A percentile compares a stretch with the other conserved stretches of the same genome.
These are phyloP conservation scores for Adelphocoris suturalis DNA, from an alignment of 2,888 invertebrate species.

Conservation along the genomic window DNA sequence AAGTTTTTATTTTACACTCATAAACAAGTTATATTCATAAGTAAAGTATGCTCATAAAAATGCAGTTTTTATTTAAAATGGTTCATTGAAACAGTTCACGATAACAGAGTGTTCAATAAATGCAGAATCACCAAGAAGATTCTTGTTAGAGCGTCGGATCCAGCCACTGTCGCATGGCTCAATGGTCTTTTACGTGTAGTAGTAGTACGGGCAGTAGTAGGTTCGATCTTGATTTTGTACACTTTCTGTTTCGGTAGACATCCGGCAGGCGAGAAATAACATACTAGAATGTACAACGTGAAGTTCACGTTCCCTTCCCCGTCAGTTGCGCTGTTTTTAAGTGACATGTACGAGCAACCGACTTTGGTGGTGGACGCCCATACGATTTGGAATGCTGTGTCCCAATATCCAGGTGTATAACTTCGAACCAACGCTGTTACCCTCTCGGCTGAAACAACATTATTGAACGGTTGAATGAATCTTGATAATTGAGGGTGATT, in stretches of 20 bases:
- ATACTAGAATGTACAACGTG: neutral
- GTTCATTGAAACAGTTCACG: too few relatives aligned
- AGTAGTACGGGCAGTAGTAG: neutral
- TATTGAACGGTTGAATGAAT: too few relatives aligned
- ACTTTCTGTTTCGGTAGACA: neutral
- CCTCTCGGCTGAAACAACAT: neutral
- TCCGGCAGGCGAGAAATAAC: neutral
- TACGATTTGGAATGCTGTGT: neutral
- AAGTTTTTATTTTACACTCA: too few relatives aligned
- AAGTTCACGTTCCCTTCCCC: neutral
- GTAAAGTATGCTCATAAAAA: too few relatives aligned
- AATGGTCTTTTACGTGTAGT: neutral
- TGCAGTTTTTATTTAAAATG: too few relatives aligned
- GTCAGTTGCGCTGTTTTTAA: neutral
- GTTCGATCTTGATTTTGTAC: neutral
- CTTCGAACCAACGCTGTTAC: neutral
- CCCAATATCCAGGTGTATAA: neutral
- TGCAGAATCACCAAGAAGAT: neutral
- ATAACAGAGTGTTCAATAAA: neutral
- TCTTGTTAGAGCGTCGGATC: neutral
- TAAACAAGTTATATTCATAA: too few relatives aligned
- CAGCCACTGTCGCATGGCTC: neutral
- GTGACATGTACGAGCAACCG: neutral
- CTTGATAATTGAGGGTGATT: too few relatives aligned
- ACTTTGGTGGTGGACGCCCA: neutral